Base-by-base conservation (phyloP, 2,888 invertebrate genomes). In the Heliconius aoede region DNA sequence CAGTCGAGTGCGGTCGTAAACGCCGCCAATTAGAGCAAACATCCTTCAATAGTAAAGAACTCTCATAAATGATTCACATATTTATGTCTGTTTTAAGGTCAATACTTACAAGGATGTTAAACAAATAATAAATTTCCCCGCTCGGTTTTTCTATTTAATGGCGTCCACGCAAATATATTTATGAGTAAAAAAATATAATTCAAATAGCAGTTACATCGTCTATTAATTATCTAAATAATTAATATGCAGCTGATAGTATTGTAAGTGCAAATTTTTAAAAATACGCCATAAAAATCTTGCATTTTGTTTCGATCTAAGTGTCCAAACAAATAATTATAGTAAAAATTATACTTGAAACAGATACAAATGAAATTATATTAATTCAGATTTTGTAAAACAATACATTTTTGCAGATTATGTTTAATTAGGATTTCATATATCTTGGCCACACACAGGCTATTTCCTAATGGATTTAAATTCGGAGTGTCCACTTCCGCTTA, bases 401-500 rank as follows among this genome's bases (percentile, higher is more conserved):
- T 51, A 21, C 11, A 13, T 68, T 51, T 28, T 51, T 68, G 26
- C 24, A 68, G 68, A n/a, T n/a, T 68, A 28, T 51, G 28, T 46
- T 51, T 7, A n/a, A n/a, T 30, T 28, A 51, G 11, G 51, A 51
- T 28, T 51, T 51, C 51, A 4, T 28, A 68, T 13, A 13, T 68
- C 28, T 28, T 21, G 11, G 32, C n/a, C 24, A 24, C 32, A 4
- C 18, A 26, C 18, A 72, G 61, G 40, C 36, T 46, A 7, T 72
- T 72, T 28, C 72, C 72, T 21, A 28, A n/a, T 18, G 72, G 62
- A 28, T 62, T 72, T 36, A 72, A 55, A 46, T 72, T 72, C 30
- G 72, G 72, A 40, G 61, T 26, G n/a, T 15, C 72, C n/a, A 61
- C 62, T 26, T 72, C 72, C n/a, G 62, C 72, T 18, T 72, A 72